Base-by-base conservation (phyloP, 2,888 invertebrate species). In the Eudasyphora cyanicolor region DNA sequence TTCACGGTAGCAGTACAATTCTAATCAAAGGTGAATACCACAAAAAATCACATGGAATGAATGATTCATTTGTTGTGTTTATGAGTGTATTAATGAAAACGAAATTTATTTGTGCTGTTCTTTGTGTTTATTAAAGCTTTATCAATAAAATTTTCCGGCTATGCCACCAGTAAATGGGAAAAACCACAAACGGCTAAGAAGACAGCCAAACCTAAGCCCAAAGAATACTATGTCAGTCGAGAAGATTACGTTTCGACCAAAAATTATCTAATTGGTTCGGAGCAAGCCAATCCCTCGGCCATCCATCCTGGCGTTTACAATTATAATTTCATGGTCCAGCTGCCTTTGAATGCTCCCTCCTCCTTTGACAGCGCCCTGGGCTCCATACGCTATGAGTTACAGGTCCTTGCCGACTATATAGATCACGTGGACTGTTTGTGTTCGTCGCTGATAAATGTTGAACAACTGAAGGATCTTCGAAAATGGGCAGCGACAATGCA, bases 221-320 rank as follows among this genome's bases (percentile, higher is more conserved):
- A 62, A 7, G 57, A 73, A 0, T 81, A 82, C 32, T 86, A 86
- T 45, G 82, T 87, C 62, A 87, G 88, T 45, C 89, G 91, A 2
- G 87, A 89, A 57, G 91, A 91, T 77, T 91, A 89, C 81, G 86
- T 91, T 54, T 87, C 89, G 1, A 89, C 87, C 14, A 88, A 88
- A 2, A 89, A 88, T 29, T 91, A 89, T 32, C 88, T 91, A 57
- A 79, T 91, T 2, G 91, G 91, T 21, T 91, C 91, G 1, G 91
- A 91, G 74, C 87, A 85, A 60, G 87, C 88, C 85, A 80, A 78
- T 57, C 87, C 88, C 1, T 87, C 87, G 54, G 82, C 89, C 35
- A 73, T 90, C 7, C 85, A 87, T 0, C 85, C 82, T 0, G 91
- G 91, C 19, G 74, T 45, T 49, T 90, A 91, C 24, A 82, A 85